Conservation (phyloP, 1,140 invertebrate genomes). For the Micrasema longulum region DNA sequence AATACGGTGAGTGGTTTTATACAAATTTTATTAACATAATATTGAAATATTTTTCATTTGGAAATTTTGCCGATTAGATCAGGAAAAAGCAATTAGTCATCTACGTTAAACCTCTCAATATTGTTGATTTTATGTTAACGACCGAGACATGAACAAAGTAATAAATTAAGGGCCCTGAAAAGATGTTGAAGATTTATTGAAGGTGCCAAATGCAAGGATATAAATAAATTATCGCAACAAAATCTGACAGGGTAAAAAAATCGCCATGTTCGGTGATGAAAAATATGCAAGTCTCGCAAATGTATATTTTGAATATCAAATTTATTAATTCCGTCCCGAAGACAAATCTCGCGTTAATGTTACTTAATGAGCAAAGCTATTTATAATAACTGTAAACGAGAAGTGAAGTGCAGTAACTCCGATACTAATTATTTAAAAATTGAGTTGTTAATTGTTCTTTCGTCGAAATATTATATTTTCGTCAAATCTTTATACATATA, state of each 20-base stretch:
- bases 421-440: too few relatives aligned
- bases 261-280: conserved; percentile 24
- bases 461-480: background rate
- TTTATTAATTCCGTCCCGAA: conserved; percentile 2
- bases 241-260: conserved; percentile 29
- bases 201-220: conserved; percentile 28
- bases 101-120: too few relatives aligned
- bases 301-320: background rate
- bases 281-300: background rate
- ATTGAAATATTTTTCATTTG: background rate
- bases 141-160: background rate
- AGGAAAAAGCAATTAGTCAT: background rate
- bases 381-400: too few relatives aligned
- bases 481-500: too few relatives aligned
- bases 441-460: background rate
- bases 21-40: too few relatives aligned
- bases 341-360: conserved; percentile 6
- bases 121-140: too few relatives aligned
- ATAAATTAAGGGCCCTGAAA: conserved; percentile 21
- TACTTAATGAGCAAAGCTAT: background rate
- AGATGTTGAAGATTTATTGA: conserved; percentile 12
- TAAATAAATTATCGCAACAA: conserved; percentile 33
- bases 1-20: background rate
- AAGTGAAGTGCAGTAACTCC: too few relatives aligned
- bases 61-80: background rate